Evolutionary conservation across 1,140 invertebrate species (phyloP).

Genomic region (Neocloeon triangulifer): DNA sequence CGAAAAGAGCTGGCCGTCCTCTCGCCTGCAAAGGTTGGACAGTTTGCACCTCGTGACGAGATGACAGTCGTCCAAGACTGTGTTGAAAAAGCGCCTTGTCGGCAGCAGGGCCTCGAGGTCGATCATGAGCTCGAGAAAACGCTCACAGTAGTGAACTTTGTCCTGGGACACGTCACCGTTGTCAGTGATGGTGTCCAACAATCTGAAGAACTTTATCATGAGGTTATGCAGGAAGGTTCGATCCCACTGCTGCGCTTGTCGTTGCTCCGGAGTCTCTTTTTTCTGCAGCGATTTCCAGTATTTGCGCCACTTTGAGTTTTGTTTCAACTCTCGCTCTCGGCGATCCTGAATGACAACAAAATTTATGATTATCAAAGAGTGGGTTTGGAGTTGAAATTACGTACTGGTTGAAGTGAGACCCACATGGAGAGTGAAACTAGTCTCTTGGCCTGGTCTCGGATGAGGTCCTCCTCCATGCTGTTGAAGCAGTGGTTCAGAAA

Average conservation of each 20-base stretch:
- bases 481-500: constrained; percentile 95
- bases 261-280: constrained; percentile 38
- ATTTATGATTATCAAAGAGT: not conserved
- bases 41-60: constrained; percentile 75
- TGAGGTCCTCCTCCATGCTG: constrained; percentile 85
- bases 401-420: constrained; percentile 64
- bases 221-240: constrained; percentile 66
- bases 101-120: constrained; percentile 88
- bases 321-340: constrained; percentile 64
- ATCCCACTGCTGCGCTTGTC: constrained; percentile 63
- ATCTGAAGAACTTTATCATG: constrained; percentile 73
- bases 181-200: constrained; percentile 51
- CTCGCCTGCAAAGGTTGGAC: constrained; percentile 43
- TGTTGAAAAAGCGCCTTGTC: constrained; percentile 91
- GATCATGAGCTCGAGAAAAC: constrained; percentile 88
- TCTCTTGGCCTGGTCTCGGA: constrained; percentile 75
- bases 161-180: constrained; percentile 27
- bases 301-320: constrained; percentile 74
- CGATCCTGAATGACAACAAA: constrained; percentile 28
- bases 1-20: constrained; percentile 77
- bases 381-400: too few relatives aligned
- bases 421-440: constrained; percentile 88
- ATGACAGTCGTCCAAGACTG: constrained; percentile 85
- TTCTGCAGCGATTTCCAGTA: constrained; percentile 80
- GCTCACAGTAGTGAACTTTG: constrained; percentile 70